Evolutionary conservation across 2,797 vertebrate genomes (phyloP).

Genomic region (Carcharodon carcharias): DNA sequence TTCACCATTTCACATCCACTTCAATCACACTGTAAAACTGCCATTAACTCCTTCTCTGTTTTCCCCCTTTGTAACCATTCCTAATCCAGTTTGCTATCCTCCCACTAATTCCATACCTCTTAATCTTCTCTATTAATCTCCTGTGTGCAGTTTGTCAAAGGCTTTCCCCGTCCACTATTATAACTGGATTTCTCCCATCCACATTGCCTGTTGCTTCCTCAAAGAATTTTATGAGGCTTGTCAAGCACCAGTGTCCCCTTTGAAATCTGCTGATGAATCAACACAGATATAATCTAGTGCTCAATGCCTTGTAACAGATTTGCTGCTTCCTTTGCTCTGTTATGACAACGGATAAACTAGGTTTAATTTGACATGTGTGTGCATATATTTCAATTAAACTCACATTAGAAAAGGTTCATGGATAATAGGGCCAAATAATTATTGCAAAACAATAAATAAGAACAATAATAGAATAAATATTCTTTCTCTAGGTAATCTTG

Average conservation of each 20-base stretch:
- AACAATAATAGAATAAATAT: not conserved
- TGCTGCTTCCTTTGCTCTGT: not conserved
- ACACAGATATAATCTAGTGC: slow-evolving; percentile 3
- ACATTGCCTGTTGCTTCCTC: not conserved
- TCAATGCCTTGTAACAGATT: not conserved
- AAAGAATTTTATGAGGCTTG: not conserved
- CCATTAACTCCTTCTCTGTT: not conserved
- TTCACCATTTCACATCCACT: too few relatives aligned
- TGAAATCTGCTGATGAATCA: not conserved
- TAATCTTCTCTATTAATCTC: slow-evolving; percentile 25
- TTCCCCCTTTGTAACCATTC: not conserved
- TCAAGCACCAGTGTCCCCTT: not conserved
- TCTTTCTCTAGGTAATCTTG: too few relatives aligned
- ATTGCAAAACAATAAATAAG: not conserved
- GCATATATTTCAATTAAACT: not conserved
- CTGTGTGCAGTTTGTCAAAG: not conserved
- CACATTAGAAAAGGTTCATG: not conserved
- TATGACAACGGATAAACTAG: not conserved
- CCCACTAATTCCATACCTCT: not conserved
- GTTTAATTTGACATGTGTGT: not conserved
- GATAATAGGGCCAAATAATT: not conserved
- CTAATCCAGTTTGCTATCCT: not conserved
- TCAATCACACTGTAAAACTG: not conserved
- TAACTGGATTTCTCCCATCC: not conserved
- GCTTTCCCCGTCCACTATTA: not conserved